Evolutionary conservation across 2,113 vertebrate genomes (phyloP).

Genomic region (Phaethon lepturus): DNA sequence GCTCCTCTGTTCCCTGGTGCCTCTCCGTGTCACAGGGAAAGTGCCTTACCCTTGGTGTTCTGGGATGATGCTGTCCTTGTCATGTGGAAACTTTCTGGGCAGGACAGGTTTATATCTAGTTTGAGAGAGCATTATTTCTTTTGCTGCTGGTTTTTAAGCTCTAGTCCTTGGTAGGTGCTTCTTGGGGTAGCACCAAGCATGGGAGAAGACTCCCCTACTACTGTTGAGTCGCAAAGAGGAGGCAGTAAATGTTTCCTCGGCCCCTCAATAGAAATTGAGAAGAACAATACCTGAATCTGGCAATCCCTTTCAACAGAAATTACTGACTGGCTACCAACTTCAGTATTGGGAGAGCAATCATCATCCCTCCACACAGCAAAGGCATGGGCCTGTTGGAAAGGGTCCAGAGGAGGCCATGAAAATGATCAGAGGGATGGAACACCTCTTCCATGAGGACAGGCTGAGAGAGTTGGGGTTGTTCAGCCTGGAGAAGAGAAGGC

Average conservation of each 20-base stretch:
- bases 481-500: too few relatives aligned
- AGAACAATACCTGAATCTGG: not conserved
- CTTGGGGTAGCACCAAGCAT: not conserved
- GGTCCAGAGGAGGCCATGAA: too few relatives aligned
- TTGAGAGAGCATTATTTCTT: not conserved
- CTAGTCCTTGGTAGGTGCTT: not conserved
- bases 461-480: too few relatives aligned
- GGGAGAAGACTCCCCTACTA: not conserved
- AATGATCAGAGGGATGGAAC: too few relatives aligned
- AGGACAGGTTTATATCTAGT: not conserved
- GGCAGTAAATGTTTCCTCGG: not conserved
- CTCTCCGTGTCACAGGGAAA: not conserved
- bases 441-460: too few relatives aligned
- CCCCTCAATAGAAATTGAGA: not conserved
- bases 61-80: not conserved
- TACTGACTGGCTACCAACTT: not conserved
- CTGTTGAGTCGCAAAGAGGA: not conserved
- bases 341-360: not conserved
- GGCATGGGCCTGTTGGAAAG: too few relatives aligned
- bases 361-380: too few relatives aligned
- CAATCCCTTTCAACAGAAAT: not conserved
- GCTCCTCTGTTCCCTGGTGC: not conserved
- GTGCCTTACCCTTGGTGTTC: not conserved
- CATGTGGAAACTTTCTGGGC: not conserved
- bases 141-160: not conserved